Base-by-base conservation (phyloP, 2,888 invertebrate species). In the Monoplex corrugatus region DNA sequence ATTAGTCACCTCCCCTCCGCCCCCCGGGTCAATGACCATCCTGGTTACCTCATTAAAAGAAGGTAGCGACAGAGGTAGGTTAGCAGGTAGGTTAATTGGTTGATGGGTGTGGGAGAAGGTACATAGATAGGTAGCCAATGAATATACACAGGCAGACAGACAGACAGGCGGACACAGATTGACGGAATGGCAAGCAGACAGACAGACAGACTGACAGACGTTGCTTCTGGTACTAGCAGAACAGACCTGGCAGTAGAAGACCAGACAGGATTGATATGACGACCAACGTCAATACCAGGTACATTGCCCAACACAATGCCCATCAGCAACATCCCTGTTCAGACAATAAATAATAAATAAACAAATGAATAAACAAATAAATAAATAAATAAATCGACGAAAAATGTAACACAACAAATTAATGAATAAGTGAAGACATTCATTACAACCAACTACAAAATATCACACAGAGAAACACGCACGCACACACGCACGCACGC, bases 261-360 rank as follows among this genome's bases (percentile, higher is more conserved):
- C 95, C 95, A 95, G 0, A 45, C 45, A 23, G 90, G 91, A 50
- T 94, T 92, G 32, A 96, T 93, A 68, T 93, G 90, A 6, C 94
- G 93, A 19, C 94, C 95, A 28, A 95, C 92, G 86, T 94, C 93
- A 35, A 96, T 92, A 2, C 90, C 89, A 6, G 95, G 95, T 16
- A 95, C 93, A 92, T 96, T 96, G 45, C 94, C 91, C 35, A 96
- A 92, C 28, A 95, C 43, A 72, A 92, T 93, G 0, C 96, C 96
- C 87, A 94, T 93, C 23, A 96, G 90, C 57, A 96, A 92, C 96
- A 96, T 95, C 45, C 95, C 95, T 94, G 43, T 32, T 78, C 23
- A 40, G 3, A 78, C 23, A 2, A 8, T 6, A 72, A 72, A 72
- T 35, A 72, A 35, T 16, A 50, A 50, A 50, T 16, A 50, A 50